Base-by-base conservation (phyloP, 2,797 vertebrate species). In the Denticeps clupeoides region DNA sequence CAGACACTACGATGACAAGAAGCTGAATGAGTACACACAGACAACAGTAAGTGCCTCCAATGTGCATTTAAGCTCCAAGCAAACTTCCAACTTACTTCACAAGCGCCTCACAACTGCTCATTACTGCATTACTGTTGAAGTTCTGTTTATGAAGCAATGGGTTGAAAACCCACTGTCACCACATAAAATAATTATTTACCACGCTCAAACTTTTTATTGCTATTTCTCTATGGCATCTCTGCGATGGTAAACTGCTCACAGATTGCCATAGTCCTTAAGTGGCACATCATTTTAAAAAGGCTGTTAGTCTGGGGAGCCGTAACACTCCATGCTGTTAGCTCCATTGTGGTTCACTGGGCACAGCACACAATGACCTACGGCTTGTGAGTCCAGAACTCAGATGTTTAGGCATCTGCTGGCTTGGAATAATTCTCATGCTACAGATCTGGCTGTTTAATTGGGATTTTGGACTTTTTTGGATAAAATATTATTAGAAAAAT, bases 11-110 rank as follows among this genome's bases (percentile, higher is more conserved):
- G 88, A 96, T 0, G 93, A 93, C 31, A 81, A 90, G 68, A 96
- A 93, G 77, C 85, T 98, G 56, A 83, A 85, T 9, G 94, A 98
- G 65, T 97, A 97, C 75, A 97, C 91, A 1, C 86, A 95, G 62
- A 98, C 93, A 45, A 97, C 91, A 11, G 94, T 97, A 69, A 88
- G 92, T 79, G 11, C 40, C 3, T 31, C 1, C 25, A 8, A 1
- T 27, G 42, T 3, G 18, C 15, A 18, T 13, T 6, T 5, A 15
- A 15, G 33, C 32, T n/a, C n/a, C n/a, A n/a, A n/a, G n/a, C n/a
- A n/a, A n/a, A n/a, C n/a, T n/a, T n/a, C n/a, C n/a, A n/a, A n/a
- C n/a, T n/a, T n/a, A n/a, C n/a, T n/a, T n/a, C n/a, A n/a, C n/a
- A n/a, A n/a, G n/a, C n/a, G n/a, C n/a, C n/a, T n/a, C n/a, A n/a